These are phyloP conservation scores for Cheiracanthium punctorium DNA, from an alignment of 2,888 invertebrate species.

Conservation along the genomic window DNA sequence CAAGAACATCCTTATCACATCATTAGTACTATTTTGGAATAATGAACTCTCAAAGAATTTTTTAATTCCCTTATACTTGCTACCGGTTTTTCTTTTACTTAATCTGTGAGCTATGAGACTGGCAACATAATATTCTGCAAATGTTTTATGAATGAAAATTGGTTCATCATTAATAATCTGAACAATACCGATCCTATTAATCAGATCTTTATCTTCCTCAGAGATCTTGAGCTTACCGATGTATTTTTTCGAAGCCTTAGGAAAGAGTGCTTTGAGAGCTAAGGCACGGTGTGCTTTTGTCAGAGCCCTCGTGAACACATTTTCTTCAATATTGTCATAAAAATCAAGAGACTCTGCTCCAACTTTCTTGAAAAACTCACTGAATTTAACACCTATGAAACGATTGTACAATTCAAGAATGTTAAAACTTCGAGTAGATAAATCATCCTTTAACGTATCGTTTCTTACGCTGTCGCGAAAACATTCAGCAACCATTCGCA, in stretches of 20 bases:
- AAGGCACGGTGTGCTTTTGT: background rate
- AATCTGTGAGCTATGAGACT: background rate
- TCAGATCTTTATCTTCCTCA: background rate
- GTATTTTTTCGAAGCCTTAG: background rate
- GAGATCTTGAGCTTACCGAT: background rate
- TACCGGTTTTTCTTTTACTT: background rate
- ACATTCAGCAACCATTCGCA: conserved; percentile 7
- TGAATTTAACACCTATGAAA: background rate
- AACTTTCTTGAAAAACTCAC: background rate
- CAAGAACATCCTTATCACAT: background rate
- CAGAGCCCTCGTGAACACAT: background rate
- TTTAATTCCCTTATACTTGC: background rate
- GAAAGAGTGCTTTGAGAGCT: conserved; percentile 8
- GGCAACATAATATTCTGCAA: conserved; percentile 42
- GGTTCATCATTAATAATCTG: background rate
- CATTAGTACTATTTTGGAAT: conserved; percentile 18
- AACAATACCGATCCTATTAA: background rate
- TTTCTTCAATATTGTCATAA: background rate
- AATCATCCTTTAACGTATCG: background rate
- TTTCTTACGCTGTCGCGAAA: background rate
- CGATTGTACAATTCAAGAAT: background rate
- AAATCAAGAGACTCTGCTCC: background rate
- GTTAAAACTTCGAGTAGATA: background rate
- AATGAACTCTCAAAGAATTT: background rate
- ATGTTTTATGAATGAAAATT: conserved; percentile 8